These are phyloP conservation scores for Benthosema pterotum DNA, from an alignment of 2,797 vertebrate species.

Conservation along the genomic window DNA sequence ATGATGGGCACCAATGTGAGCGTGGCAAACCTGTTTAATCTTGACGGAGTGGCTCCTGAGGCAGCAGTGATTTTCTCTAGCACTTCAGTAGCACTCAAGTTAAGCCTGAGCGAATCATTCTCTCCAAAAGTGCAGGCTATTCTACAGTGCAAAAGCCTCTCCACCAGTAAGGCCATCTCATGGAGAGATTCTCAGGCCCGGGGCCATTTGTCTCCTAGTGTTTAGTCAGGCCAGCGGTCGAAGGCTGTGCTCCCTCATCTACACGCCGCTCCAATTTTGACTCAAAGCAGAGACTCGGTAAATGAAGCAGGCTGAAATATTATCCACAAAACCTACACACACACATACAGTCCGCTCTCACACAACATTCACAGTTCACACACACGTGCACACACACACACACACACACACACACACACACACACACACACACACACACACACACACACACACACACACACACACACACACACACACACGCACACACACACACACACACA, in stretches of 20 bases:
- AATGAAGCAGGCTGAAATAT: conserved; percentile 74
- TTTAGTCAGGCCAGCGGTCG: conserved; percentile 62
- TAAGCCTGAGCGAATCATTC: conserved; percentile 28
- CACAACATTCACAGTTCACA: too few relatives aligned
- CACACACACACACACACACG: conserved; percentile 21
- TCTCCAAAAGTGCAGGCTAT: conserved; percentile 29
- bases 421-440: conserved; percentile 20
- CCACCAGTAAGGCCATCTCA: conserved; percentile 34
- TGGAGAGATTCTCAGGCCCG: conserved; percentile 44
- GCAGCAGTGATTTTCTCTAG: conserved; percentile 15
- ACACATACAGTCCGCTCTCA: too few relatives aligned
- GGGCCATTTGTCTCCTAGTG: conserved; percentile 70
- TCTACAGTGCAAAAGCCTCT: conserved; percentile 34
- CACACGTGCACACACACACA: not conserved
- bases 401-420: not conserved
- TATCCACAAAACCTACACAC: conserved; percentile 56
- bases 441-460: conserved; percentile 33
- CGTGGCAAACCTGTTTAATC: conserved; percentile 11
- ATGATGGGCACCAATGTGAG: not conserved
- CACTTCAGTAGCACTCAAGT: conserved; percentile 40
- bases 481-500: conserved; percentile 33
- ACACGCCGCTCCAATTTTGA: conserved; percentile 62
- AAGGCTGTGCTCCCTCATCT: conserved; percentile 64
- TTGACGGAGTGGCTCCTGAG: conserved; percentile 19
- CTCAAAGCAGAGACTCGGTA: conserved; percentile 65